Conservation (phyloP, 2,888 invertebrate species). For the Tetragonula carbonaria region DNA sequence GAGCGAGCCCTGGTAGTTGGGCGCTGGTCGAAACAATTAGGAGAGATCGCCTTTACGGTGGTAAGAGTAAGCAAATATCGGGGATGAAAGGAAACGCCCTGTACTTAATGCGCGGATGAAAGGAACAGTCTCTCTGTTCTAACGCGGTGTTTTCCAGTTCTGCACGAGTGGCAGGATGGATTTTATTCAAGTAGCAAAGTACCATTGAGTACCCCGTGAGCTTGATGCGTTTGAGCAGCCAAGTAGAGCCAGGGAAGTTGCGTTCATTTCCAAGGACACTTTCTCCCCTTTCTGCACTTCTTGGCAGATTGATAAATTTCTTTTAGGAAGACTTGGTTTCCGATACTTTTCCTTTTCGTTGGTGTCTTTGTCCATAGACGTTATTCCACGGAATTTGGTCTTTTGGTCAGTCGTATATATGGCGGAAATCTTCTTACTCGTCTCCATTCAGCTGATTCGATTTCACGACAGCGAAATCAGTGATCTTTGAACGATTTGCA, state of each 20-base stretch:
- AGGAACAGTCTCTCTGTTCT: constrained; percentile 20
- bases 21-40: constrained; percentile 49
- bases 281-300: no score
- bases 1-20: neutral
- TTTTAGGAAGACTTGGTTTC: no score
- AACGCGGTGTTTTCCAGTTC: constrained; percentile 30
- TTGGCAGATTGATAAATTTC: no score
- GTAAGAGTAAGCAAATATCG: constrained; percentile 47
- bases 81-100: constrained; percentile 33
- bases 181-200: neutral
- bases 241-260: neutral
- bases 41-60: constrained; percentile 30
- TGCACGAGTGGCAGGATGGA: neutral
- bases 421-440: no score
- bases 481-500: constrained; percentile 4
- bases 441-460: neutral
- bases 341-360: no score
- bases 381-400: no score
- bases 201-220: neutral
- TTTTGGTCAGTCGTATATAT: no score
- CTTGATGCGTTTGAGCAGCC: neutral
- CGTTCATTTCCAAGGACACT: neutral
- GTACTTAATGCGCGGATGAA: constrained; percentile 30
- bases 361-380: no score
- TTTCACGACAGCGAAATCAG: constrained; percentile 8